Evolutionary conservation across 2,113 vertebrate genomes (phyloP).

Genomic region (Planiliza haematocheilus): DNA sequence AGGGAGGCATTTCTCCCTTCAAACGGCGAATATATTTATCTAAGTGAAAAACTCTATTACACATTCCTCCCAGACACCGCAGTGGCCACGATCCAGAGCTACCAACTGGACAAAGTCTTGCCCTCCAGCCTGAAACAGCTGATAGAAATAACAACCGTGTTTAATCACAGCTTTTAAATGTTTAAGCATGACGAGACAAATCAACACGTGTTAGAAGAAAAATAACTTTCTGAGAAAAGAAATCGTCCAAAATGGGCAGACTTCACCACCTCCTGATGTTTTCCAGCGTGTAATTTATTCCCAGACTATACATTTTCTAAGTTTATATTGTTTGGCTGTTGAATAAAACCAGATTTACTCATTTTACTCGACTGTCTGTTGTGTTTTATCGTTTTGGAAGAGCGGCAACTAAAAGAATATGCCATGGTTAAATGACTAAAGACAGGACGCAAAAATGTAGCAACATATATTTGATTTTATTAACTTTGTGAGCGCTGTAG

Average conservation of each 20-base stretch:
- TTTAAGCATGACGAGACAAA: conserved; percentile 15
- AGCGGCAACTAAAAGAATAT: conserved; percentile 12
- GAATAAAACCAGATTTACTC: too few relatives aligned
- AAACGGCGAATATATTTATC: conserved; percentile 62
- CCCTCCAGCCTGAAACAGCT: conserved; percentile 19
- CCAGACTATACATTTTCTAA: conserved; percentile 78
- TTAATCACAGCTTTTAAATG: conserved; percentile 9
- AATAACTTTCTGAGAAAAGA: conserved; percentile 7
- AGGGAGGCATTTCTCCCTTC: conserved; percentile 53
- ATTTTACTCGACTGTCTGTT: too few relatives aligned
- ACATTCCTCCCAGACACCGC: conserved; percentile 53
- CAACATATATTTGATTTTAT: conserved; percentile 78
- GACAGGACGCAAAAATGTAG: conserved; percentile 32
- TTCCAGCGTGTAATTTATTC: conserved; percentile 84
- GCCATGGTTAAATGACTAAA: conserved; percentile 22
- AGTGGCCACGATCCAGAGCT: conserved; percentile 59
- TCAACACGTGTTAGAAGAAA: neutral
- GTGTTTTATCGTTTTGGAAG: neutral
- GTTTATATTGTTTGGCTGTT: too few relatives aligned
- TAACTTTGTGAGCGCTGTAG: conserved; percentile 71
- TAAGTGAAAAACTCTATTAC: conserved; percentile 61
- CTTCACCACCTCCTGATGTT: conserved; percentile 64
- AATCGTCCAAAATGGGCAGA: conserved; percentile 36
- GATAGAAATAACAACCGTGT: conserved; percentile 42
- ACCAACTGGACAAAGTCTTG: conserved; percentile 53